Evolutionary conservation across 2,888 invertebrate genomes (phyloP), one percentile per base, ranked within the genome.

Genomic region (Lamellibrachia satsuma): DNA sequence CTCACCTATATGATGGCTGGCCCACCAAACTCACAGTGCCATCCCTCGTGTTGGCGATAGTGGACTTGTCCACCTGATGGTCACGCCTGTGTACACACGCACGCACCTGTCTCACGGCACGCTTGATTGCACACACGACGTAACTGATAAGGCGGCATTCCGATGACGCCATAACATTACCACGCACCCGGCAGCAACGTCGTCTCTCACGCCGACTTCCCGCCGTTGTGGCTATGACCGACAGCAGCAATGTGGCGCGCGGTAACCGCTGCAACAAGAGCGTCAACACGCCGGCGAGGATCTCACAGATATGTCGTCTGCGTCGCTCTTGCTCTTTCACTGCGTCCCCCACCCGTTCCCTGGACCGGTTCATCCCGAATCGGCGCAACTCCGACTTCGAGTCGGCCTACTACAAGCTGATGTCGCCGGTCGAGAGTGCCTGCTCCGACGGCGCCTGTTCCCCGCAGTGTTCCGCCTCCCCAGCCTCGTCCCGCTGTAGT

Each of bases 311-410:
- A 3, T 75, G 75, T 75, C 75, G 22, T 22, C 75, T 75, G 75
- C 75, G 75, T 75, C 75, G 75, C 6, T 75, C 75, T n/a, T 75
- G 75, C 22, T 92, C 91, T 11, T 52, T 52, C 52, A 60, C 52
- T n/a, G 92, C 57, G 51, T 51, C 52, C 39, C 55, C 52, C 9
- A 55, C 52, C 15, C 9, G 11, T 15, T 60, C 52, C 57, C 94
- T 93, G 92, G 95, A 95, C 91, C 94, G 95, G 75, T 95, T 95
- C 92, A 95, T 95, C 55, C 95, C 95, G 0, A 94, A 93, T 55
- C 93, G 95, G 52, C 95, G 94, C 9, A 93, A 94, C 90, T 92
- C 95, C 90, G 93, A 95, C 92, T 94, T 94, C 0, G 94, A 95
- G 22, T 93, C 93, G 52, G 94, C 95, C 6, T 94, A 95, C 92